Percentiles rank a stretch among this genome's conserved stretches.
phyloP scores from a whole-genome alignment of 2,888 invertebrate genomes.

The Syrphus vitripennis region DNA sequence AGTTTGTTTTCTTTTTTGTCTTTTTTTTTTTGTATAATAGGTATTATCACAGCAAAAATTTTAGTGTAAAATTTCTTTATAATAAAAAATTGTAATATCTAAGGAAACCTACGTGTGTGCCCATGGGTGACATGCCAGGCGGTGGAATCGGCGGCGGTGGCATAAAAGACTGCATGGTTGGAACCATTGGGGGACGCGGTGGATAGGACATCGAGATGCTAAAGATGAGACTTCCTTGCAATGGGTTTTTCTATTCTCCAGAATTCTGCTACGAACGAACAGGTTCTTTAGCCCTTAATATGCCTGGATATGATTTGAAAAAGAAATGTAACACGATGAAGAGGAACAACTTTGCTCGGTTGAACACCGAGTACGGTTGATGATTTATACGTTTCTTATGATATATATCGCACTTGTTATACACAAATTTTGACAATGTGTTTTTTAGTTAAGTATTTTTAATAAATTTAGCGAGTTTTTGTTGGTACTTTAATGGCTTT shows the following conservation, averaged over 20 bases:
- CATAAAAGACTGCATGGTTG: conserved; percentile 89
- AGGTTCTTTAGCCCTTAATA: conserved; percentile 7
- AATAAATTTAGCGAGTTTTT: neutral
- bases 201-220: conserved; percentile 92
- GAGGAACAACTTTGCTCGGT: neutral
- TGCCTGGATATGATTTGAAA: conserved; percentile 22
- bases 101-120: conserved; percentile 85
- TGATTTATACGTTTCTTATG: conserved; percentile 3
- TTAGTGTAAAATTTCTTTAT: conserved; percentile 36
- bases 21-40: conserved; percentile 16
- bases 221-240: neutral
- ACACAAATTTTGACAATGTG: neutral
- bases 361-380: neutral
- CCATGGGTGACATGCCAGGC: conserved; percentile 87
- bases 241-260: neutral
- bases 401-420: neutral
- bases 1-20: neutral
- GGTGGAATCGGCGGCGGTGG: conserved; percentile 88
- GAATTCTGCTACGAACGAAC: conserved; percentile 22
- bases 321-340: neutral
- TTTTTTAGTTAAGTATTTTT: neutral
- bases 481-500: conserved; percentile 29
- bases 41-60: conserved; percentile 16
- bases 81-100: conserved; percentile 8
- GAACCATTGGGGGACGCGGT: conserved; percentile 90